phyloP scores from a whole-genome alignment of 2,113 vertebrate species.

The Uropsilus gracilis region DNA sequence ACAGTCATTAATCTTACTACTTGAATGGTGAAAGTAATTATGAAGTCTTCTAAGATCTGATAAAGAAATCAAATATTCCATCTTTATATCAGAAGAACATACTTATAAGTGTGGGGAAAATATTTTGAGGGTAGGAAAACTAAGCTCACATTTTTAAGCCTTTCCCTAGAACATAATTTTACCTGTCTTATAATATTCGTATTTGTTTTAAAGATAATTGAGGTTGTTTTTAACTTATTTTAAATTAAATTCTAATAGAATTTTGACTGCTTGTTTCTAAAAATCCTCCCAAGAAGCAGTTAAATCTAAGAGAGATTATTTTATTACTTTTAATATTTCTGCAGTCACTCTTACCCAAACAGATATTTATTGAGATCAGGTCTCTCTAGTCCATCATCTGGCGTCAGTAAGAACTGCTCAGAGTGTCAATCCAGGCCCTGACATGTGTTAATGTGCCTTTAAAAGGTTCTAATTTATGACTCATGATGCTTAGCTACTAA shows the following conservation, averaged over 20 bases:
- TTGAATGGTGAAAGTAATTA: background rate
- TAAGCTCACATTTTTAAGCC: background rate
- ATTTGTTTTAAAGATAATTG: constrained; percentile 29
- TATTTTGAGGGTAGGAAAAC: background rate
- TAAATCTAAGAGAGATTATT: background rate
- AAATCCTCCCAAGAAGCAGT: background rate
- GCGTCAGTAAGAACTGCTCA: background rate
- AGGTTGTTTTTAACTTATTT: background rate
- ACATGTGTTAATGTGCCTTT: background rate
- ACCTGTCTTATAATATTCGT: background rate
- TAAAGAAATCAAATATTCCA: background rate
- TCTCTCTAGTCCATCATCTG: background rate
- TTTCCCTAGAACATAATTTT: background rate
- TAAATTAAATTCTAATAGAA: background rate
- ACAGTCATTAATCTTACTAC: background rate
- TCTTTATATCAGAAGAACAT: background rate
- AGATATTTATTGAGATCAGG: background rate
- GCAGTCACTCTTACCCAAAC: constrained; percentile 1
- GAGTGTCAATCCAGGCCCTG: background rate
- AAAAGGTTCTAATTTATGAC: background rate
- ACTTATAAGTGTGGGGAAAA: background rate
- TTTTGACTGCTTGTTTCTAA: background rate
- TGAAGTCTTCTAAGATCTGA: background rate
- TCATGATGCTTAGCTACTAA: background rate
- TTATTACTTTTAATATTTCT: background rate